phyloP scores from a whole-genome alignment of 2,888 invertebrate genomes.

The Aleiodes leptofemur region DNA sequence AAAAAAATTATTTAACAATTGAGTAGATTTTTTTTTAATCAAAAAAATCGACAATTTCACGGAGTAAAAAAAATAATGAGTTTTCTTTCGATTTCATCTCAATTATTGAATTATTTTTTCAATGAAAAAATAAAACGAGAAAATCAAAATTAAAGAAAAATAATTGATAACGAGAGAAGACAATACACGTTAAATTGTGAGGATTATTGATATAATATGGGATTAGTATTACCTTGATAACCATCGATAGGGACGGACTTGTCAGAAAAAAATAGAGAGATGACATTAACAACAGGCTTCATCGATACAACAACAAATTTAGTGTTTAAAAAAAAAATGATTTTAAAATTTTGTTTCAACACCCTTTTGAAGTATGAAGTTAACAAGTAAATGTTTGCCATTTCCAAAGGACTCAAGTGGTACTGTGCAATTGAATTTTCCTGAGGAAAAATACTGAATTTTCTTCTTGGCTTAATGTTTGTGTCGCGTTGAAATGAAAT shows the following conservation, averaged over 20 bases:
- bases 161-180: conserved; percentile 58
- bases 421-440: too few species aligned
- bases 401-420: background rate
- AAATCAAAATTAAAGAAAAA: conserved; percentile 66
- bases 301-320: conserved; percentile 73
- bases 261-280: conserved; percentile 77
- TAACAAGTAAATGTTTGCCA: conserved; percentile 64
- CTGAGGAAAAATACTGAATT: too few species aligned
- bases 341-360: conserved; percentile 17
- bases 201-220: conserved; percentile 76
- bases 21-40: background rate
- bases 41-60: conserved; percentile 19
- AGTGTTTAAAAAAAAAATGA: conserved; percentile 48
- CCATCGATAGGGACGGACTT: conserved; percentile 77
- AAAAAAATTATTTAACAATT: background rate
- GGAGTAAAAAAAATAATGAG: background rate
- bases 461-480: too few species aligned
- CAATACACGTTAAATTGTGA: conserved; percentile 69
- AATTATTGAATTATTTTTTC: too few species aligned
- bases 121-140: background rate
- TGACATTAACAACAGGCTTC: conserved; percentile 75
- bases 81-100: too few species aligned
- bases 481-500: too few species aligned
- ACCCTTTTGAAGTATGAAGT: background rate
- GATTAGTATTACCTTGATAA: conserved; percentile 76